phyloP scores from a whole-genome alignment of 2,888 invertebrate species.

The Eupithecia subfuscata region DNA sequence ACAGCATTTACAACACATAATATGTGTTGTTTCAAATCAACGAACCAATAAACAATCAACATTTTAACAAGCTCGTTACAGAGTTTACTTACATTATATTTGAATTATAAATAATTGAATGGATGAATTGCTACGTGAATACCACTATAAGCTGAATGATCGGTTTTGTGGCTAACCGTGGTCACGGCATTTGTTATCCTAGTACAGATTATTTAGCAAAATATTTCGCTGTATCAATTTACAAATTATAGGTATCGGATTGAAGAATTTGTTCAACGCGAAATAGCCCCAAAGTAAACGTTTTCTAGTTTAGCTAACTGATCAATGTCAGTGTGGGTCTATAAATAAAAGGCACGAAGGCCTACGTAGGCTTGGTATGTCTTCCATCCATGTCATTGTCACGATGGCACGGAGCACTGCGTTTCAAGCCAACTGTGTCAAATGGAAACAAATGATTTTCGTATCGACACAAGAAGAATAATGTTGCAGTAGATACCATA shows the following conservation, averaged over 20 bases:
- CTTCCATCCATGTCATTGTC: conserved; percentile 38
- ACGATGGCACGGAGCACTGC: conserved; percentile 45
- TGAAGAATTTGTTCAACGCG: not conserved
- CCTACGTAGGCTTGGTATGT: conserved; percentile 28
- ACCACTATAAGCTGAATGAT: not conserved
- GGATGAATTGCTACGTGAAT: not conserved
- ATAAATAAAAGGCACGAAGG: conserved; percentile 30
- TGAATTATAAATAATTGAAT: not conserved
- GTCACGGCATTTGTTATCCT: not conserved
- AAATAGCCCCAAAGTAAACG: not conserved
- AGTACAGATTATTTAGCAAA: conserved; percentile 1
- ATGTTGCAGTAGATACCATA: conserved; percentile 19
- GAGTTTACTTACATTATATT: not conserved
- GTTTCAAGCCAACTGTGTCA: conserved; percentile 62
- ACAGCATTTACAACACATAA: not conserved
- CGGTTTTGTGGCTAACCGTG: conserved; percentile 8
- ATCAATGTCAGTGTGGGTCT: conserved; percentile 15
- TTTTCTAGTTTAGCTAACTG: conserved; percentile 23
- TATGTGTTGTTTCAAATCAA: not conserved
- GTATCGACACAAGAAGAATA: conserved; percentile 44
- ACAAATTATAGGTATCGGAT: too few species aligned
- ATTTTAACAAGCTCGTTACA: not conserved
- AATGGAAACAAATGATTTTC: conserved; percentile 75
- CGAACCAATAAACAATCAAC: not conserved
- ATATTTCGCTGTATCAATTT: conserved; percentile 3